Conservation (phyloP, 2,113 vertebrate genomes). For the Meleagris gallopavo region DNA sequence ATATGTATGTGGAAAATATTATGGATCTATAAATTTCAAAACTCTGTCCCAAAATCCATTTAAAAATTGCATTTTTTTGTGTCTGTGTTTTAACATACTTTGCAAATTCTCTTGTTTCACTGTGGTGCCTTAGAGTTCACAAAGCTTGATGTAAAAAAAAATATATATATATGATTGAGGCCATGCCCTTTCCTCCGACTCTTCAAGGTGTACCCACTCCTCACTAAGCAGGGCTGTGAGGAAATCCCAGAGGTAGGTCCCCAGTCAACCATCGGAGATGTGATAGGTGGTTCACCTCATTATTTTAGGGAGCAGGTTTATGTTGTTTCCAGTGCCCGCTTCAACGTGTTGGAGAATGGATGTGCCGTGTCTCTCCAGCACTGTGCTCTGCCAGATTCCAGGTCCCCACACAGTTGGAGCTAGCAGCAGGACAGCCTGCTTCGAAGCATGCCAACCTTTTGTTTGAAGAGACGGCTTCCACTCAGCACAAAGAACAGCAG, state of each 20-base stretch:
- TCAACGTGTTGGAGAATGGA: background rate
- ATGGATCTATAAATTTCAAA: background rate
- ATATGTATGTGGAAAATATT: background rate
- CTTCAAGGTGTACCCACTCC: background rate
- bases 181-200: background rate
- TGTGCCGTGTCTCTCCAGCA: background rate
- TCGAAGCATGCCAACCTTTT: slow-evolving; percentile 46
- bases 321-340: background rate
- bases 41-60: background rate
- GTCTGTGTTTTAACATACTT: background rate
- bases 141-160: background rate
- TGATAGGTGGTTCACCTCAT: background rate
- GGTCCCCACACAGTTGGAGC: rapidly evolving
- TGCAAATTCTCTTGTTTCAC: background rate
- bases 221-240: background rate
- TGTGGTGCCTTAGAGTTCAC: background rate
- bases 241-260: background rate
- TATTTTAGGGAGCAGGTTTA: background rate
- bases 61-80: background rate
- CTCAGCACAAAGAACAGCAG: slow-evolving; percentile 78
- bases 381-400: rapidly evolving
- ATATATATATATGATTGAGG: no score
- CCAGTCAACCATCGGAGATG: background rate
- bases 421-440: slow-evolving; percentile 67
- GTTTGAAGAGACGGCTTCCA: slow-evolving; percentile 72